Conservation (phyloP, 2,888 invertebrate genomes). For the Tetanocera ferruginea region DNA sequence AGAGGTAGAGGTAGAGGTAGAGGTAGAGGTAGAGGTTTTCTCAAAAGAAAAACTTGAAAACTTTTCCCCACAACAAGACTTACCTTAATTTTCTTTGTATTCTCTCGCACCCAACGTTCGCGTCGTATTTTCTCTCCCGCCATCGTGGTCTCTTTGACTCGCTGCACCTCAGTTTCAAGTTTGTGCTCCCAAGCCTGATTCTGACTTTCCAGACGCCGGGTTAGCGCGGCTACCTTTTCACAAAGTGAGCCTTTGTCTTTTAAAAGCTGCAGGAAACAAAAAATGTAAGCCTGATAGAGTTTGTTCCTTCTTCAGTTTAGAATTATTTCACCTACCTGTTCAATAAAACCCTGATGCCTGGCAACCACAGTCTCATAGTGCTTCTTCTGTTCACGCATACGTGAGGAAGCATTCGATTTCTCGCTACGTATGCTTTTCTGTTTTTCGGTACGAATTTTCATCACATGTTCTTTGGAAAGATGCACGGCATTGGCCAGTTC, state of each 20-base stretch:
- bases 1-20: neutral
- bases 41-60: too few relatives aligned
- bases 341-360: conserved; percentile 86
- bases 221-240: conserved; percentile 71
- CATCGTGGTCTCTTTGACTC: conserved; percentile 81
- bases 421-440: conserved; percentile 67
- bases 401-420: conserved; percentile 69
- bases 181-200: conserved; percentile 81
- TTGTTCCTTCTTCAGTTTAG: neutral
- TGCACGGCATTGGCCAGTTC: conserved; percentile 69
- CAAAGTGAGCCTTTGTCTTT: conserved; percentile 84
- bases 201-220: conserved; percentile 69
- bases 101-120: conserved; percentile 86
- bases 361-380: conserved; percentile 82
- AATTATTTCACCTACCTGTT: conserved; percentile 72
- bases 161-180: conserved; percentile 80
- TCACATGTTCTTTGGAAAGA: conserved; percentile 67
- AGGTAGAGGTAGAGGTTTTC: too few relatives aligned
- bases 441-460: conserved; percentile 67
- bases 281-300: neutral
- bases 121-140: conserved; percentile 82
- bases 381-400: conserved; percentile 74
- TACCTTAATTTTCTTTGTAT: conserved; percentile 89
- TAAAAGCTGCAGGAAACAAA: conserved; percentile 73
- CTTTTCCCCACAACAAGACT: neutral